phyloP scores from a whole-genome alignment of 1,140 invertebrate species.

The Papilio machaon region DNA sequence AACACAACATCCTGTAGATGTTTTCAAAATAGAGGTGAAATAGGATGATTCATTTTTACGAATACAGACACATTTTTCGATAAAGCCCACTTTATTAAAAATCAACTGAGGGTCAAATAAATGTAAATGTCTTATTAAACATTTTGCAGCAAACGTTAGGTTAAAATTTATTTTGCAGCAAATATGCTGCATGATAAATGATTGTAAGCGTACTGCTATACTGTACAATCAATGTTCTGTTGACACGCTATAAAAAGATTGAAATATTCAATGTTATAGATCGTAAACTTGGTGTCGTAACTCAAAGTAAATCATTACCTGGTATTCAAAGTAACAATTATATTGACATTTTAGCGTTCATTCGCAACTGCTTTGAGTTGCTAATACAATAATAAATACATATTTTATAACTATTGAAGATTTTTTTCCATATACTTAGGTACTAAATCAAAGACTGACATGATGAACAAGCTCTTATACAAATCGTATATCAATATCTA shows the following conservation, averaged over 20 bases:
- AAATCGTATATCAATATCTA: not conserved
- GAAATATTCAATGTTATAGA: slow-evolving; percentile 24
- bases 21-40: not conserved
- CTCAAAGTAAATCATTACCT: slow-evolving; percentile 17
- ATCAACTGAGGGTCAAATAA: not conserved
- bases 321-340: slow-evolving; percentile 19
- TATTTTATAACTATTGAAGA: not conserved
- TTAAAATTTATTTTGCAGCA: too few species aligned
- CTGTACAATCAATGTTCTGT: slow-evolving; percentile 14
- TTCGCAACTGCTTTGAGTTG: not conserved
- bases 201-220: not conserved
- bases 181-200: not conserved
- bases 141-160: too few species aligned
- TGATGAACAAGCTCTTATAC: not conserved
- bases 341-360: not conserved
- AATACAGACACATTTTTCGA: not conserved
- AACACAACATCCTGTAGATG: not conserved
- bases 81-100: not conserved
- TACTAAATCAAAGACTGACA: not conserved
- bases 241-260: slow-evolving; percentile 17
- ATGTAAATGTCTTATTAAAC: not conserved
- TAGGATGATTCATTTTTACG: not conserved
- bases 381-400: not conserved
- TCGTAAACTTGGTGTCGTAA: slow-evolving; percentile 9
- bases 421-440: not conserved